Conservation (phyloP, 2,113 vertebrate genomes). For the Oreochromis niloticus region DNA sequence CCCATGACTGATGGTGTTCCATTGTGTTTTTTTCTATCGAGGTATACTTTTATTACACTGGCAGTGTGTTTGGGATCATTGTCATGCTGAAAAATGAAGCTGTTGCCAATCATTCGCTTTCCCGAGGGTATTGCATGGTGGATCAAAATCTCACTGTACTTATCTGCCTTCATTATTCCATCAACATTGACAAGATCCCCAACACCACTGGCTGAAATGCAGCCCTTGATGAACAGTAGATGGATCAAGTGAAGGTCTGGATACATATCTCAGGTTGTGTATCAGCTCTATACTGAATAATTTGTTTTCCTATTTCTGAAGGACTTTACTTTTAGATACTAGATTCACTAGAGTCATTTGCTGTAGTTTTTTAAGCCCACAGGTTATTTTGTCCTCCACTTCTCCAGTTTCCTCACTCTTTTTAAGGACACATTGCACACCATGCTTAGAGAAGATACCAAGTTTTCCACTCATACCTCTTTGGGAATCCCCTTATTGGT, state of each 20-base stretch:
- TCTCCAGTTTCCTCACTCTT: not conserved
- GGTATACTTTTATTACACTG: not conserved
- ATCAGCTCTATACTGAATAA: not conserved
- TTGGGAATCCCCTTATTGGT: not conserved
- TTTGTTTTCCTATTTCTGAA: not conserved
- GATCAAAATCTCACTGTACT: not conserved
- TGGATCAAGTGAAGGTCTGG: not conserved
- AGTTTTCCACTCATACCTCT: not conserved
- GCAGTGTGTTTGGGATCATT: not conserved
- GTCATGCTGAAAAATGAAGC: not conserved
- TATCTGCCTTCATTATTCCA: not conserved
- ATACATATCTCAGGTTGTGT: not conserved
- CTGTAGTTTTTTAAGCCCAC: not conserved
- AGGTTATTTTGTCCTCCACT: not conserved
- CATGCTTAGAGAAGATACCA: not conserved
- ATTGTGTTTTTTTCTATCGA: not conserved
- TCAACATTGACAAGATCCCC: not conserved
- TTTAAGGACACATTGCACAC: not conserved
- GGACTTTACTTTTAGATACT: not conserved
- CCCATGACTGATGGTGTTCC: not conserved
- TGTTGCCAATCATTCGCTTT: not conserved
- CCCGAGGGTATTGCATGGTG: not conserved
- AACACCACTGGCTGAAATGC: not conserved
- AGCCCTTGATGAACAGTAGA: not conserved
- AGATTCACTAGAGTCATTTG: not conserved